A percentile compares a stretch with the other conserved stretches of the same genome.
These are phyloP conservation scores for Ernsta delagoae DNA, from an alignment of 2,888 invertebrate genomes.

Conservation along the genomic window DNA sequence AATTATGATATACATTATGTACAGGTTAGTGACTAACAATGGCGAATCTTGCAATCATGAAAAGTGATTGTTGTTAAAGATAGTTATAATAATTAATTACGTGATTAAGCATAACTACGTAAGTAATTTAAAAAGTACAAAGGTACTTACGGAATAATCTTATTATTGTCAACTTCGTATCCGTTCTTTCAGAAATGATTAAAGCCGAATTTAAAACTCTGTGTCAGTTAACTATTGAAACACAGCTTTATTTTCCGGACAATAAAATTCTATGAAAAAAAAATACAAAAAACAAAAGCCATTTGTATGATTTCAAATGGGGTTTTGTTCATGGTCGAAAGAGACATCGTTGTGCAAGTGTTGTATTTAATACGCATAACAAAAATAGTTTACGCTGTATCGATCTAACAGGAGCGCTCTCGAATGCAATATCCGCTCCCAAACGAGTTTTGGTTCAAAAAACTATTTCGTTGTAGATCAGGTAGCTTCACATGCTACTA, in stretches of 20 bases:
- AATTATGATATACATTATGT: no score
- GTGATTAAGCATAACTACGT: no score
- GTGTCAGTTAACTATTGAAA: no score
- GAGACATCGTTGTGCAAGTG: slow-evolving; percentile 44
- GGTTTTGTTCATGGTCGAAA: slow-evolving; percentile 24
- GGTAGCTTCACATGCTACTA: slow-evolving; percentile 53
- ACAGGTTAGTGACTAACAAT: no score
- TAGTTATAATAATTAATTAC: no score
- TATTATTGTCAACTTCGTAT: no score
- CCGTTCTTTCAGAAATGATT: no score
- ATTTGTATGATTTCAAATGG: not conserved
- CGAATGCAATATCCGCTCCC: slow-evolving; percentile 83
- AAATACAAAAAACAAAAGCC: not conserved
- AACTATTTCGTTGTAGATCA: slow-evolving; percentile 75
- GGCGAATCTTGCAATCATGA: no score
- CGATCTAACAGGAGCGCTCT: slow-evolving; percentile 73
- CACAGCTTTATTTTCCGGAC: not conserved
- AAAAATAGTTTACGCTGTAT: slow-evolving; percentile 71
- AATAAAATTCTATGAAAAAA: not conserved
- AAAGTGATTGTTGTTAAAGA: no score
- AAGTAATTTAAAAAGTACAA: no score
- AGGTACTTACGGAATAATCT: no score
- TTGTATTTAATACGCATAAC: slow-evolving; percentile 47
- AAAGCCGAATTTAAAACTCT: no score
- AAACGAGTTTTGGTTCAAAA: slow-evolving; percentile 82